Evolutionary conservation across 1,140 invertebrate genomes (phyloP).

Genomic region (Heliconius himera): DNA sequence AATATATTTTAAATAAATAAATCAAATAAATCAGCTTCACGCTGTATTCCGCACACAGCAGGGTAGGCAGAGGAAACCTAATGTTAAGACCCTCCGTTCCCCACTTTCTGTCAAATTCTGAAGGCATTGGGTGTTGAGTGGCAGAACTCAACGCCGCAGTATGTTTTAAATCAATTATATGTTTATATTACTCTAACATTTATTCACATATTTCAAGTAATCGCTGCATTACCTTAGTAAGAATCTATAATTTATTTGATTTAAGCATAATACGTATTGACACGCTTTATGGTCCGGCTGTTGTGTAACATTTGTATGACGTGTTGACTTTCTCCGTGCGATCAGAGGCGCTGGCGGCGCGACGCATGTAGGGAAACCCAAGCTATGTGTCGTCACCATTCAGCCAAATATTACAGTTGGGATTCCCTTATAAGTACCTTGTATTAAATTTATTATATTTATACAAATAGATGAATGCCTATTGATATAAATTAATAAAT

Average conservation of each 20-base stretch:
- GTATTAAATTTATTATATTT: neutral
- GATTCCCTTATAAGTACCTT: constrained; percentile 24
- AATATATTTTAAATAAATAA: too few relatives aligned
- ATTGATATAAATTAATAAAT: too few relatives aligned
- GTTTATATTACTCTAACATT: too few relatives aligned
- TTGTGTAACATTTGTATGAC: constrained; percentile 69
- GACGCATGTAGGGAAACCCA: constrained; percentile 58
- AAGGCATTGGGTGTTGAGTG: too few relatives aligned
- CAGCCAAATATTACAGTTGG: constrained; percentile 38
- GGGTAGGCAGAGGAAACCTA: too few relatives aligned
- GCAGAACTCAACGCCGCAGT: too few relatives aligned
- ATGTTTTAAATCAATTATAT: too few relatives aligned
- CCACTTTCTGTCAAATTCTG: too few relatives aligned
- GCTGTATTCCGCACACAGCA: too few relatives aligned
- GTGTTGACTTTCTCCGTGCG: constrained; percentile 64
- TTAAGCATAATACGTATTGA: constrained; percentile 41
- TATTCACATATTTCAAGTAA: neutral
- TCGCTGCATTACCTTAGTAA: neutral
- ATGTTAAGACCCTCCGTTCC: too few relatives aligned
- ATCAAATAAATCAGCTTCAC: too few relatives aligned
- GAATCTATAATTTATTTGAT: constrained; percentile 28
- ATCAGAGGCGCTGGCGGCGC: constrained; percentile 41
- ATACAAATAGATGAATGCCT: neutral
- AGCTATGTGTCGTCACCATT: constrained; percentile 43
- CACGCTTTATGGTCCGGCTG: constrained; percentile 61